Evolutionary conservation across 2,888 invertebrate genomes (phyloP), one percentile per base, ranked within the genome.

Genomic region (Bellardia bayeri): DNA sequence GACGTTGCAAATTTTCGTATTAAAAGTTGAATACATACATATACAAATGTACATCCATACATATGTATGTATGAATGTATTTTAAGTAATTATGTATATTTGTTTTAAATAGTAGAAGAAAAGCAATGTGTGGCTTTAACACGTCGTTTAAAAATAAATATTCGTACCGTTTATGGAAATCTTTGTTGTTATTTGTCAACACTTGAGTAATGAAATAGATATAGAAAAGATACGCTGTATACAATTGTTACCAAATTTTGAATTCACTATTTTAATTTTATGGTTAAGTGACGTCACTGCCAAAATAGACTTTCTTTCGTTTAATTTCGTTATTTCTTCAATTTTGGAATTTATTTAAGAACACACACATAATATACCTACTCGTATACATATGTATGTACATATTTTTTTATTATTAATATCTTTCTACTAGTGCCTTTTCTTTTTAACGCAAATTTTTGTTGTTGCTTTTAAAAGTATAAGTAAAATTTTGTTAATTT

Each of bases 251-350:
- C 58, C 51, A 54, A 61, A 33, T 83, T 63, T 61, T 58, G 16
- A 63, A 54, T 30, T 51, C 16, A 30, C 56, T 51, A 54, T 68
- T 74, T 61, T 69, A 45, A 69, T 69, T 23, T 66, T 51, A n/a
- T 69, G 30, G 42, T 66, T 68, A 75, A 80, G 69, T 86, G 86
- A 86, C 86, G 86, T 86, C 86, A 86, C 83, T 83, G 56, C 40
- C 86, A 71, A 82, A 82, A 75, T 71, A 69, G 7, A 61, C 51
- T 42, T 69, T 82, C 51, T 42, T 69, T 82, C 49, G 64, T 30
- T 45, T 72, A n/a, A 72, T 66, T 64, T 81, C 23, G 23, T 23
- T 23, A 16, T 63, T 76, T 11, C 30, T 56, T 75, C 13, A 14
- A 49, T 63, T 58, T 75, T 75, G 61, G 63, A 75, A 75, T 75